Evolutionary conservation across 2,797 vertebrate genomes (phyloP).

Genomic region (Gymnothorax javanicus): DNA sequence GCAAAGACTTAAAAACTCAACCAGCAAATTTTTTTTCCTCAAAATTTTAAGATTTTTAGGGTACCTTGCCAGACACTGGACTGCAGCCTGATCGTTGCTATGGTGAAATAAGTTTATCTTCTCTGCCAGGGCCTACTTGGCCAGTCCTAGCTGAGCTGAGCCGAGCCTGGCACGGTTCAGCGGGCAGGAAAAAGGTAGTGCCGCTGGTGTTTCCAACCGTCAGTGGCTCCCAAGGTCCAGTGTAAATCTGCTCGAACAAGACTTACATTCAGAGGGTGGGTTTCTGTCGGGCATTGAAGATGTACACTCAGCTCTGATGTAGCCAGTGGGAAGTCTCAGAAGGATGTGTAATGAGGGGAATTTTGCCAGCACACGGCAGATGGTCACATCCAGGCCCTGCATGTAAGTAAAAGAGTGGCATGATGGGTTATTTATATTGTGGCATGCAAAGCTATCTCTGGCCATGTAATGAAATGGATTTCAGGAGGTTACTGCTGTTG

Average conservation of each 20-base stretch:
- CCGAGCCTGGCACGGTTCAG: neutral
- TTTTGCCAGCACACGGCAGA: conserved; percentile 50
- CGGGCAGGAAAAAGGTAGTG: neutral
- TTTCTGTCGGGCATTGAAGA: neutral
- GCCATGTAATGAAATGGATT: neutral
- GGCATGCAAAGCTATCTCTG: neutral
- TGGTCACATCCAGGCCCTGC: conserved; percentile 27
- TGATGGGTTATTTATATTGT: neutral
- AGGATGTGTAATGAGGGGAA: conserved; percentile 44
- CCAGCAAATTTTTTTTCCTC: neutral
- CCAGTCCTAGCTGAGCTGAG: neutral
- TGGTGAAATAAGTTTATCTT: neutral
- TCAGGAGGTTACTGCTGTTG: neutral
- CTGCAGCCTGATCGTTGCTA: neutral
- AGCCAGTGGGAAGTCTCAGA: conserved; percentile 25
- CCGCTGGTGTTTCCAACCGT: neutral
- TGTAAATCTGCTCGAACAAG: neutral
- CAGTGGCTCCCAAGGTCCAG: neutral
- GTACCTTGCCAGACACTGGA: neutral
- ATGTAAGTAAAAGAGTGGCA: neutral
- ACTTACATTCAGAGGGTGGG: neutral
- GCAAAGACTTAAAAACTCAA: neutral
- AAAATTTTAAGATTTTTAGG: neutral
- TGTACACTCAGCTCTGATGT: neutral
- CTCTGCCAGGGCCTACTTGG: neutral